These are phyloP conservation scores for Phrynosoma blainvillii DNA, from an alignment of 2,113 vertebrate species.

Conservation along the genomic window DNA sequence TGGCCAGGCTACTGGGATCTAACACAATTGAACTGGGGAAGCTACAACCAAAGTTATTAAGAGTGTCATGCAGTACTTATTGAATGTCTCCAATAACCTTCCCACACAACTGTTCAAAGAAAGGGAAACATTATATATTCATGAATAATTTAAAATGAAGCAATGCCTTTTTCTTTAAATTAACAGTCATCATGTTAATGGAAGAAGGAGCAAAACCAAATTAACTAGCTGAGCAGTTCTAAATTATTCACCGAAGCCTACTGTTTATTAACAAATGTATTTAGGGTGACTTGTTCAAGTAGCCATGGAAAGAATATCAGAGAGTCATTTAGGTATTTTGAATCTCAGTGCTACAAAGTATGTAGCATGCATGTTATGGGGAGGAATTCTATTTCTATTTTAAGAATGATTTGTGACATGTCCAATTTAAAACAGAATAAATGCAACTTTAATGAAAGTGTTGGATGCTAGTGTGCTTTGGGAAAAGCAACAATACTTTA, in stretches of 20 bases:
- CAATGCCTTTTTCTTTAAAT: slow-evolving; percentile 26
- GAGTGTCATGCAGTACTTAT: slow-evolving; percentile 59
- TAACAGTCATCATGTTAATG: slow-evolving; percentile 60
- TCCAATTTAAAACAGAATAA: slow-evolving; percentile 28
- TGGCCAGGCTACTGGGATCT: not conserved
- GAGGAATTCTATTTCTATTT: not conserved
- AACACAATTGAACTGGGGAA: not conserved
- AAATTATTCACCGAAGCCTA: slow-evolving; percentile 60
- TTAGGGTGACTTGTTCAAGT: slow-evolving; percentile 3
- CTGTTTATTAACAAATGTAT: slow-evolving; percentile 58
- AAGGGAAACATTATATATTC: slow-evolving; percentile 61
- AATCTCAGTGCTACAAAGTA: not conserved
- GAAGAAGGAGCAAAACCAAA: slow-evolving; percentile 63
- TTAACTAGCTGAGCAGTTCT: slow-evolving; percentile 65
- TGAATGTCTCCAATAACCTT: slow-evolving; percentile 65
- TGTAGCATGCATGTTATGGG: not conserved
- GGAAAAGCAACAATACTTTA: slow-evolving; percentile 46
- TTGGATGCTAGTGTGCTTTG: slow-evolving; percentile 31
- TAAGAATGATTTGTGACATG: slow-evolving; percentile 11
- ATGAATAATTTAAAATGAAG: slow-evolving; percentile 64
- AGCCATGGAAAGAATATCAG: not conserved
- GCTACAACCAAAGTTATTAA: not conserved
- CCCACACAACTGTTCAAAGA: slow-evolving; percentile 60
- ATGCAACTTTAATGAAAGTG: slow-evolving; percentile 36
- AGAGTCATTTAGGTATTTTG: not conserved